Evolutionary conservation across 2,888 invertebrate genomes (phyloP), one percentile per base, ranked within the genome.

Genomic region (Sepioteuthis lessoniana): DNA sequence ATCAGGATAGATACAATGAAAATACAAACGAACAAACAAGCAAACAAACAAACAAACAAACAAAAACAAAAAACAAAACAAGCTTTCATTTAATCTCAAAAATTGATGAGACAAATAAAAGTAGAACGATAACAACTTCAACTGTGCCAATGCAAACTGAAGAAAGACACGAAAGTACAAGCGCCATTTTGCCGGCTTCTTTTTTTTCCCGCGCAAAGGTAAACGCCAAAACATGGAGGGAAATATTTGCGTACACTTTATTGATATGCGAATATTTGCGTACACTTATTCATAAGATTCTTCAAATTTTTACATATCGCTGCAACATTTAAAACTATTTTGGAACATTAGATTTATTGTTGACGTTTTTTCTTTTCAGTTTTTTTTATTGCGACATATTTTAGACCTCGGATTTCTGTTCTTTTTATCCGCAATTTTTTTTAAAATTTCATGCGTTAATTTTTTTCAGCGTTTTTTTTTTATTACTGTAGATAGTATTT

Each of bases 141-240:
- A 16, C 13, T 1, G 10, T 35, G n/a, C 16, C 19, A 35, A 55
- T 55, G 16, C 13, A 76, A 35, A 35, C 76, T n/a, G 4, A 76
- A n/a, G 25, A 2, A 76, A 8, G n/a, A 35, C 76, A 76, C n/a
- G 16, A 76, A 76, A 76, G n/a, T 35, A 35, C n/a, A 1, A 76
- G 16, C n/a, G n/a, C 16, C 76, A 76, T 76, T n/a, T 76, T 76
- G n/a, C n/a, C 76, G 55, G 55, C 76, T 16, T n/a, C 76, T 28
- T 76, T n/a, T n/a, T 60, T 76, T 76, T 35, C 76, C 76, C 76
- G 76, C 76, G 76, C n/a, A 76, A 55, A 76, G n/a, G 76, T 76
- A n/a, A 76, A n/a, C 16, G 76, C 76, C n/a, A 19, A n/a, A 35
- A n/a, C 16, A 16, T 76, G n/a, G n/a, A n/a, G 19, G 13, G 13